phyloP scores from a whole-genome alignment of 2,888 invertebrate genomes.

The Erebia epiphron region DNA sequence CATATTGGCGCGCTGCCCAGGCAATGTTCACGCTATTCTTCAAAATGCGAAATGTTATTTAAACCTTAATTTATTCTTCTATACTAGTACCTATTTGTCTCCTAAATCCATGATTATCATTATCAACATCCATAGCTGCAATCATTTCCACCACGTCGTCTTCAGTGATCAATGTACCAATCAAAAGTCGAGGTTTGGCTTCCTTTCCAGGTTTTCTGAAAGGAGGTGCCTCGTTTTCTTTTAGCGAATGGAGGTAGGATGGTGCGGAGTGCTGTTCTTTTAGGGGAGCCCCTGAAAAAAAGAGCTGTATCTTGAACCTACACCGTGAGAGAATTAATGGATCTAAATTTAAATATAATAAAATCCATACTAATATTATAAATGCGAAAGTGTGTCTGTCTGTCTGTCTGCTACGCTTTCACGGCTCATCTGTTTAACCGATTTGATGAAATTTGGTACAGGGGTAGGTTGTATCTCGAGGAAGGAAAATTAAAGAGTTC shows the following conservation, averaged over 20 bases:
- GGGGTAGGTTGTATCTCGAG: no score
- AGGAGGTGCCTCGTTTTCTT: slow-evolving; percentile 65
- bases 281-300: slow-evolving; percentile 40
- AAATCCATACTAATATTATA: no score
- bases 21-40: no score
- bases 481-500: no score
- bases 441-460: no score
- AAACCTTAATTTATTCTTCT: neutral
- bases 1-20: no score
- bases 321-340: no score
- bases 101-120: slow-evolving; percentile 49
- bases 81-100: slow-evolving; percentile 56
- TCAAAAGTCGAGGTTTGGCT: slow-evolving; percentile 52
- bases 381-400: no score
- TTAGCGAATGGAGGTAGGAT: slow-evolving; percentile 64
- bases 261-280: slow-evolving; percentile 66
- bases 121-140: slow-evolving; percentile 48
- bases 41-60: neutral
- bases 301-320: neutral
- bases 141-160: slow-evolving; percentile 62
- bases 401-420: no score
- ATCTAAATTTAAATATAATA: no score
- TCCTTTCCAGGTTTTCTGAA: slow-evolving; percentile 55
- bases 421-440: no score
- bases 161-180: slow-evolving; percentile 58